A percentile compares a stretch with the other conserved stretches of the same genome.
Evolutionary conservation across 1,140 invertebrate genomes (phyloP).

Genomic region (Heliconius hermathena): DNA sequence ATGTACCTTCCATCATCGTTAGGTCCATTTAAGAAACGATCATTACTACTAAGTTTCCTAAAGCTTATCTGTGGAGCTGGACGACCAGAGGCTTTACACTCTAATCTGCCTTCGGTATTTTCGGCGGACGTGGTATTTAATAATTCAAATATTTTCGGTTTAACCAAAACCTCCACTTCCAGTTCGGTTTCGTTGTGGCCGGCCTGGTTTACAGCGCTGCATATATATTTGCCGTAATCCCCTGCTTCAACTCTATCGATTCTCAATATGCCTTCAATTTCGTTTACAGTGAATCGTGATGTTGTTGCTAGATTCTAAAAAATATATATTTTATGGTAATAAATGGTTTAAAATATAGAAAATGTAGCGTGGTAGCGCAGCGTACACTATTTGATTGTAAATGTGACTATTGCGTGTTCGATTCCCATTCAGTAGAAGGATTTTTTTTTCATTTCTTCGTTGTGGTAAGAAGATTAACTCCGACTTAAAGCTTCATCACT

Average conservation of each 20-base stretch:
- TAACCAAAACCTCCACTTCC: constrained; percentile 87
- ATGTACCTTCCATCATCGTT: constrained; percentile 84
- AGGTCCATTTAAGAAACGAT: constrained; percentile 83
- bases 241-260: constrained; percentile 89
- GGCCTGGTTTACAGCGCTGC: constrained; percentile 91
- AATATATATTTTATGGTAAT: not conserved
- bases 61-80: constrained; percentile 90
- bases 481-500: too few relatives aligned
- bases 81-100: constrained; percentile 89
- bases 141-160: constrained; percentile 90
- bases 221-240: constrained; percentile 91
- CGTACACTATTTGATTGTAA: too few relatives aligned
- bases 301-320: constrained; percentile 85
- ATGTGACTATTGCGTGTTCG: too few relatives aligned
- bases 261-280: constrained; percentile 85
- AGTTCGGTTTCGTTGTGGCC: constrained; percentile 86
- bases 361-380: too few relatives aligned
- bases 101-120: constrained; percentile 84
- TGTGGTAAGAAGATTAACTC: too few relatives aligned
- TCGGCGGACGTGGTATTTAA: constrained; percentile 87
- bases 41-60: constrained; percentile 83
- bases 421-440: too few relatives aligned
- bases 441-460: too few relatives aligned
- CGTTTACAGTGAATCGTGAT: constrained; percentile 89
- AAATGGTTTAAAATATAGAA: too few relatives aligned